Base-by-base conservation (phyloP, 2,797 vertebrate species). In the Ara ararauna region DNA sequence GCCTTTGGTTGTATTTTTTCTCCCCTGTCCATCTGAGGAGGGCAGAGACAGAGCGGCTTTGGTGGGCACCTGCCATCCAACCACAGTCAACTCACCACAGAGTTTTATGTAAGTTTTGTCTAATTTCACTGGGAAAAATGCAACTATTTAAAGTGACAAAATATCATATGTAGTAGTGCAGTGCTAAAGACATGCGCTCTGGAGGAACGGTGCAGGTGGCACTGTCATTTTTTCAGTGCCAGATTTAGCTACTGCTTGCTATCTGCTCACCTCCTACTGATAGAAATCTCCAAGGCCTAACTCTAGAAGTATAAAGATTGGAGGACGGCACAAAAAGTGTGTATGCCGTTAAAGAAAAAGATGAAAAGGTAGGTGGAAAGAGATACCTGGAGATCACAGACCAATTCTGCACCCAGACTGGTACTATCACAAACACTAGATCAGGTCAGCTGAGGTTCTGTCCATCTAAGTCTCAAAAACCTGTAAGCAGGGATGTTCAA, bases 101-200 rank as follows among this genome's bases (percentile, higher is more conserved):
- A 36, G 21, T 11, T 70, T 91, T 91, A 87, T 22, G 40, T 89
- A 93, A 91, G 47, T 36, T 93, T 89, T 64, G 70, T 74, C 29
- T 62, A 68, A 86, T 82, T 93, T 91, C 68, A 87, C 71, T 60
- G 64, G 75, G 71, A 66, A 87, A 94, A 91, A 91, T 17, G 50
- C 30, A 74, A 72, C 71, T 87, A 93, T 85, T 90, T 93, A 75
- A 91, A 87, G 79, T 77, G 85, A 87, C 38, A 93, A 87, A 90
- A 68, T 80, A 89, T 45, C 24, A 9, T 42, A 67, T 66, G 61
- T 53, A 93, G 74, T 53, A 66, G 26, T 11, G 44, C 17, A 87
- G 36, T 45, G 71, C 83, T 87, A 91, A 91, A 94, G 47, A 82
- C 38, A 89, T 51, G 62, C 56, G 44, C 22, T 82, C 74, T 91